These are phyloP conservation scores for Datnioides undecimradiatus DNA, from an alignment of 2,113 vertebrate species.

Conservation along the genomic window DNA sequence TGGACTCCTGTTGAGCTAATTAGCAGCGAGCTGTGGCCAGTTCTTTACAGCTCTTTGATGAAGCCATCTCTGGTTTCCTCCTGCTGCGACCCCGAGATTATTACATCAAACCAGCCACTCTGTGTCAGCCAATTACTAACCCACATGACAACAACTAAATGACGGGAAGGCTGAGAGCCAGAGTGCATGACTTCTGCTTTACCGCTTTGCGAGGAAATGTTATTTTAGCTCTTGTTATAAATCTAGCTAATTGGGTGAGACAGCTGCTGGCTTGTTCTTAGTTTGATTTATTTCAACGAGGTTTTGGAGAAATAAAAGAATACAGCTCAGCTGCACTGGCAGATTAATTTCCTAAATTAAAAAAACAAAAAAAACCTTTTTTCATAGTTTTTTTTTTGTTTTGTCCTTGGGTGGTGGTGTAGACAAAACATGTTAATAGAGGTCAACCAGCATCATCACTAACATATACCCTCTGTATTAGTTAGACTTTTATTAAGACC, in stretches of 20 bases:
- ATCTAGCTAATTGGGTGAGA: neutral
- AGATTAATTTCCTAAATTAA: too few relatives aligned
- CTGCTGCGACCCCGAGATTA: neutral
- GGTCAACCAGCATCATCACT: too few relatives aligned
- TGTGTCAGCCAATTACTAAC: conserved; percentile 35
- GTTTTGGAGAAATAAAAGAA: too few relatives aligned
- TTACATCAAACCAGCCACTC: conserved; percentile 18
- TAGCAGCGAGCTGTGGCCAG: conserved; percentile 31
- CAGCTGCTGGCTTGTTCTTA: too few relatives aligned
- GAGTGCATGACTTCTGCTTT: neutral
- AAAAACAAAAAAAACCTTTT: too few relatives aligned
- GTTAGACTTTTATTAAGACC: too few relatives aligned
- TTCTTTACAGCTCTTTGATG: conserved; percentile 10
- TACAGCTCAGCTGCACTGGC: too few relatives aligned
- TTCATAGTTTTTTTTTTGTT: too few relatives aligned
- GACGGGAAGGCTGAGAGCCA: neutral
- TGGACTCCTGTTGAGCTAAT: conserved; percentile 41
- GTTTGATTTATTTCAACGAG: too few relatives aligned
- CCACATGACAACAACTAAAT: neutral
- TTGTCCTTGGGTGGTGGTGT: too few relatives aligned
- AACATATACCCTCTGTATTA: too few relatives aligned
- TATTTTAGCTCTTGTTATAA: neutral
- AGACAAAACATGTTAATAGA: too few relatives aligned
- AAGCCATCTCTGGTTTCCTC: neutral
- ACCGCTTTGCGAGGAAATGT: neutral